A percentile compares a stretch with the other conserved stretches of the same genome.
phyloP scores from a whole-genome alignment of 2,113 vertebrate species.

The Proterorhinus semilunaris region DNA sequence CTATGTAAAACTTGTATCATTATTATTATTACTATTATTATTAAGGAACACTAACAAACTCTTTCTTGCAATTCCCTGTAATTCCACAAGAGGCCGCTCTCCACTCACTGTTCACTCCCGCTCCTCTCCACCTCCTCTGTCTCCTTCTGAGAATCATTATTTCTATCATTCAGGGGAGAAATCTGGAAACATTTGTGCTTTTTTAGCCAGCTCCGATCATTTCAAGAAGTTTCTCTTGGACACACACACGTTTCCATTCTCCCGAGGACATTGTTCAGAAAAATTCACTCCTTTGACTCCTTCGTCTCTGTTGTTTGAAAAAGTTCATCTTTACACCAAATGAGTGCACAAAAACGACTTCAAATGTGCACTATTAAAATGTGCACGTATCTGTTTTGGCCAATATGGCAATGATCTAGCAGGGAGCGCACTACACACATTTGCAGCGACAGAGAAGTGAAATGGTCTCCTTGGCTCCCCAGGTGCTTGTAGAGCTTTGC shows the following conservation, averaged over 20 bases:
- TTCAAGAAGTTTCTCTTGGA: constrained; percentile 22
- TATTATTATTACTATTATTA: too few relatives aligned
- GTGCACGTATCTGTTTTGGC: too few relatives aligned
- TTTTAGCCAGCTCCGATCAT: constrained; percentile 22
- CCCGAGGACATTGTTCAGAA: neutral
- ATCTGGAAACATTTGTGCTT: constrained; percentile 49
- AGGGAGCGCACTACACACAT: too few relatives aligned
- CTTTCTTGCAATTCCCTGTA: neutral
- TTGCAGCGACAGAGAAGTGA: neutral
- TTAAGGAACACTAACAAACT: neutral
- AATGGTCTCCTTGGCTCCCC: constrained; percentile 87
- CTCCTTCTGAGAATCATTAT: constrained; percentile 3
- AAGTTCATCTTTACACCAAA: too few relatives aligned
- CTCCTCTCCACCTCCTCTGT: constrained; percentile 10
- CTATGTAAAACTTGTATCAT: too few relatives aligned
- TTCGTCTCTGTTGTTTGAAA: too few relatives aligned
- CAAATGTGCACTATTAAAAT: too few relatives aligned
- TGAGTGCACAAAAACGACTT: too few relatives aligned
- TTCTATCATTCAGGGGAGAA: constrained; percentile 9
- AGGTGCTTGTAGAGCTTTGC: constrained; percentile 63
- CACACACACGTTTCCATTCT: neutral
- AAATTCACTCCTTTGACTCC: neutral
- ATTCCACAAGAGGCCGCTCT: constrained; percentile 44
- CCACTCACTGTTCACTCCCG: neutral
- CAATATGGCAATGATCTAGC: too few relatives aligned